These are phyloP conservation scores for Prenolepis imparis DNA, from an alignment of 2,888 invertebrate species.

Conservation along the genomic window DNA sequence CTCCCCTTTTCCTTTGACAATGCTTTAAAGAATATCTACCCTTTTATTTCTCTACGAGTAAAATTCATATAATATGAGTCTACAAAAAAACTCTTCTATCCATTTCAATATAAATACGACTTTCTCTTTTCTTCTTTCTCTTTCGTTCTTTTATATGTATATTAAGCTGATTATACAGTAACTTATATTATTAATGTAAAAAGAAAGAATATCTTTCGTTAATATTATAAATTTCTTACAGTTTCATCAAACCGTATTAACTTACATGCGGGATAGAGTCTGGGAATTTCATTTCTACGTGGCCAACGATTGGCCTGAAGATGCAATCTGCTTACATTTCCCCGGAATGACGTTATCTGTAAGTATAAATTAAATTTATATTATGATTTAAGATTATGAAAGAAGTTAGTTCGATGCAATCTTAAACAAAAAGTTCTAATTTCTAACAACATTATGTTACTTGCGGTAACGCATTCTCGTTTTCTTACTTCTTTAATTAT, in stretches of 20 bases:
- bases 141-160: background rate
- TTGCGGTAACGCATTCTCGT: background rate
- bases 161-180: background rate
- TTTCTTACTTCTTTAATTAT: background rate
- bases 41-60: conserved; percentile 60
- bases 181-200: conserved; percentile 17
- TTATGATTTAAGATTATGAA: background rate
- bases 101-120: background rate
- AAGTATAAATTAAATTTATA: conserved; percentile 83
- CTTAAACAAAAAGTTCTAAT: conserved; percentile 28
- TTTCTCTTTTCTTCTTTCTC: background rate
- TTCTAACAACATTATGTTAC: conserved; percentile 17
- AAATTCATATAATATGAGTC: background rate
- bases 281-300: conserved; percentile 97
- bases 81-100: conserved; percentile 2
- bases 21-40: conserved; percentile 64
- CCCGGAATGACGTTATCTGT: conserved; percentile 96
- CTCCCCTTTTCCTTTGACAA: background rate
- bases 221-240: conserved; percentile 86
- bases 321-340: conserved; percentile 93
- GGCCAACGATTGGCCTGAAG: conserved; percentile 94
- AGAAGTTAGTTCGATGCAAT: conserved; percentile 23
- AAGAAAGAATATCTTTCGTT: background rate
- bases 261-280: conserved; percentile 94
- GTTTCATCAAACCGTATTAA: conserved; percentile 96